Evolutionary conservation across 2,113 vertebrate species (phyloP), one percentile per base, ranked within the genome.

Genomic region (Dasypus novemcinctus): DNA sequence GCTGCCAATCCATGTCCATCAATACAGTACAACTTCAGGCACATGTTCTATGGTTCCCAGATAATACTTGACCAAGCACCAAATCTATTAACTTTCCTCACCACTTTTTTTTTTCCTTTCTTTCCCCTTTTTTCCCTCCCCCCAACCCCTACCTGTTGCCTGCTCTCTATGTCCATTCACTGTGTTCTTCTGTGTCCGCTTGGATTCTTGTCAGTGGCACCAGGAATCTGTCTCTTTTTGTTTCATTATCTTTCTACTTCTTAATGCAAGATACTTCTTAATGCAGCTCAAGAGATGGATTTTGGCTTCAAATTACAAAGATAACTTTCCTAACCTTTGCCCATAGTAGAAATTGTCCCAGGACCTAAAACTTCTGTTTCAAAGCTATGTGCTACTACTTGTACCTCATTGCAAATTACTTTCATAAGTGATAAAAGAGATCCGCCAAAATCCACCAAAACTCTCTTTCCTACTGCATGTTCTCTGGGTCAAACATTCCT

Each of bases 61-160:
- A n/a, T 84, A 93, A 95, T 71, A 82, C 82, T 2, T 95, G 84
- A 61, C 63, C 63, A 79, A 92, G 54, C 64, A 17, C 63, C 76
- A 97, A 90, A 91, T 54, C 61, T 78, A 75, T 90, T 92, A 74
- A 88, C 72, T 91, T 94, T 95, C 69, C 94, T 72, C 87, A 64
- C 0, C 31, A 31, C 38, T 94, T 85, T 69, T 95, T 79, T n/a
- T n/a, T n/a, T n/a, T n/a, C n/a, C n/a, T n/a, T n/a, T n/a, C n/a
- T n/a, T n/a, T n/a, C n/a, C n/a, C n/a, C n/a, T n/a, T n/a, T n/a
- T n/a, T n/a, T n/a, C n/a, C n/a, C n/a, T n/a, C n/a, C n/a, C n/a
- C n/a, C n/a, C n/a, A n/a, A n/a, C n/a, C n/a, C n/a, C n/a, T n/a
- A n/a, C n/a, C n/a, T n/a, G n/a, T n/a, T n/a, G n/a, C n/a, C n/a